phyloP scores from a whole-genome alignment of 2,113 vertebrate genomes.

The Pogona vitticeps region DNA sequence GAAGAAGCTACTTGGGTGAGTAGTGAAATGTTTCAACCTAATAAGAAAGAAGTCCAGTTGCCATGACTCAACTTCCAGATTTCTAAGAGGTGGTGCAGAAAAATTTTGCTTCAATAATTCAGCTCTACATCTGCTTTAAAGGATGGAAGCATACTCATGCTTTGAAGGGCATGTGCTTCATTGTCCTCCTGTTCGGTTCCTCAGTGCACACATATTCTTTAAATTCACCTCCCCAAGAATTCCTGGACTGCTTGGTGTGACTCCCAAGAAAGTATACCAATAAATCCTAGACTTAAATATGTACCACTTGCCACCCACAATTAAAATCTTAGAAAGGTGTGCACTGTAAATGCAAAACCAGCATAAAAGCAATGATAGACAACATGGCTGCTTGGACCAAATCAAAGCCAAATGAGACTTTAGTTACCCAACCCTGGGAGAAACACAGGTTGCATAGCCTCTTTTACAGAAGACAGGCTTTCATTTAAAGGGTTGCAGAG shows the following conservation, averaged over 20 bases:
- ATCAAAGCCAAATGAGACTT: too few relatives aligned
- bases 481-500: not conserved
- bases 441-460: not conserved
- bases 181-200: not conserved
- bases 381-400: too few relatives aligned
- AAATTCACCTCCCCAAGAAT: not conserved
- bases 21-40: too few relatives aligned
- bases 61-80: not conserved
- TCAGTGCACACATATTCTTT: not conserved
- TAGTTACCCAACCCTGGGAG: not conserved
- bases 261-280: not conserved
- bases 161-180: not conserved
- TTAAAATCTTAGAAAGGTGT: not conserved
- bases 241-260: not conserved
- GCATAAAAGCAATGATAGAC: not conserved
- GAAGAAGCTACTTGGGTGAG: too few relatives aligned
- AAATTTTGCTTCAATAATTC: not conserved
- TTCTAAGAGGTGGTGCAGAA: not conserved
- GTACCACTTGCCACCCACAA: not conserved
- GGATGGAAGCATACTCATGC: not conserved
- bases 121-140: not conserved
- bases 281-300: not conserved
- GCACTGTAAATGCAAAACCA: not conserved
- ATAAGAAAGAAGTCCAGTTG: too few relatives aligned
- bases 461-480: too few relatives aligned